A percentile compares a stretch with the other conserved stretches of the same genome.
phyloP scores from a whole-genome alignment of 2,888 invertebrate genomes.

The Pogonocherus hispidulus region DNA sequence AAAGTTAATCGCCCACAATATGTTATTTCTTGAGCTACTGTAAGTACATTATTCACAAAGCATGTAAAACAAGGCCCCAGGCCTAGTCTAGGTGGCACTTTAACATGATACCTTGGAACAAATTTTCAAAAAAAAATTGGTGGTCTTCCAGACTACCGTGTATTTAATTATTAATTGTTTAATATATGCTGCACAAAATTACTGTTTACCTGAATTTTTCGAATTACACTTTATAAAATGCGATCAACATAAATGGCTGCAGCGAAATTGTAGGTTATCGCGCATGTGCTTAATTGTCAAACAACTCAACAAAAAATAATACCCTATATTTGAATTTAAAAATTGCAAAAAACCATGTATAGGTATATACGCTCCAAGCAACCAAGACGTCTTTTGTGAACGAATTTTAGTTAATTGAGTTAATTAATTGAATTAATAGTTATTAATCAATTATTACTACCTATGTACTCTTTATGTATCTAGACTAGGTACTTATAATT shows the following conservation, averaged over 20 bases:
- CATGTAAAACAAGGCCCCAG: constrained; percentile 57
- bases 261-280: constrained; percentile 67
- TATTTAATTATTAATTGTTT: constrained; percentile 7
- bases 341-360: too few relatives aligned
- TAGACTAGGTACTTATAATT: too few relatives aligned
- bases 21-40: constrained; percentile 18
- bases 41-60: constrained; percentile 39
- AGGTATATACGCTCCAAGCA: too few relatives aligned
- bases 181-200: constrained; percentile 20
- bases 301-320: constrained; percentile 15
- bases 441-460: too few relatives aligned
- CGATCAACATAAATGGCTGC: constrained; percentile 71
- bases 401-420: too few relatives aligned
- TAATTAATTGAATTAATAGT: too few relatives aligned
- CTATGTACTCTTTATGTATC: too few relatives aligned
- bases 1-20: constrained; percentile 24
- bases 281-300: constrained; percentile 62
- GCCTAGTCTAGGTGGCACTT: constrained; percentile 60
- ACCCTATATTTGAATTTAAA: constrained; percentile 24
- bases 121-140: neutral
- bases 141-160: neutral
- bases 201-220: constrained; percentile 64
- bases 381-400: too few relatives aligned
- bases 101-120: constrained; percentile 5
- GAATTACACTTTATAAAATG: constrained; percentile 65